phyloP scores from a whole-genome alignment of 2,797 vertebrate species.

The Pachyuromys duprasi region DNA sequence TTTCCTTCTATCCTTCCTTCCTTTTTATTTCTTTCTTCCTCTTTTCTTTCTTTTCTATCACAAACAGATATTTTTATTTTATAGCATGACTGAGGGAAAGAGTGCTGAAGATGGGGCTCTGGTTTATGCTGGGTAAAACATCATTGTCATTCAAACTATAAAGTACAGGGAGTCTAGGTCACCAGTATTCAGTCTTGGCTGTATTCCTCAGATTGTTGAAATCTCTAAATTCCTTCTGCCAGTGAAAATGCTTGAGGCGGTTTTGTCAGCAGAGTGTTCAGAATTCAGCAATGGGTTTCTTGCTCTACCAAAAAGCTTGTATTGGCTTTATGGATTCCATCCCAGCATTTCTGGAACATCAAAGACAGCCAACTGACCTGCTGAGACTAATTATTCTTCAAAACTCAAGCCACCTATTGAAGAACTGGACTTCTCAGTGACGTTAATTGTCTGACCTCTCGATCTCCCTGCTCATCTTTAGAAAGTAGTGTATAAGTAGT shows the following conservation, averaged over 20 bases:
- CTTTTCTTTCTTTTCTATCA: neutral
- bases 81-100: neutral
- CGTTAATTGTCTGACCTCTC: neutral
- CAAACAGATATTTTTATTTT: neutral
- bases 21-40: neutral
- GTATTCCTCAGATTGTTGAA: neutral
- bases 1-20: too few species aligned
- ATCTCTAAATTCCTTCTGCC: neutral
- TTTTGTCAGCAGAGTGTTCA: neutral
- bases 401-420: neutral
- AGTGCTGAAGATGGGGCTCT: neutral
- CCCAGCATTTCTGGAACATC: slow-evolving; percentile 28
- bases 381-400: slow-evolving; percentile 55
- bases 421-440: slow-evolving; percentile 33
- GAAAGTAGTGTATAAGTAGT: slow-evolving; percentile 7
- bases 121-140: neutral
- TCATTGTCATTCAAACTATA: neutral
- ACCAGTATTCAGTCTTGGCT: neutral
- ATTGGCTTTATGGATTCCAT: neutral
- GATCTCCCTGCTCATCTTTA: neutral
- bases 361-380: slow-evolving; percentile 31
- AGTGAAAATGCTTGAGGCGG: neutral
- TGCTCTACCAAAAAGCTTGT: neutral
- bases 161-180: neutral
- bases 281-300: slow-evolving; percentile 11